Base-by-base conservation (phyloP, 2,888 invertebrate species). In the Buathra laborator region DNA sequence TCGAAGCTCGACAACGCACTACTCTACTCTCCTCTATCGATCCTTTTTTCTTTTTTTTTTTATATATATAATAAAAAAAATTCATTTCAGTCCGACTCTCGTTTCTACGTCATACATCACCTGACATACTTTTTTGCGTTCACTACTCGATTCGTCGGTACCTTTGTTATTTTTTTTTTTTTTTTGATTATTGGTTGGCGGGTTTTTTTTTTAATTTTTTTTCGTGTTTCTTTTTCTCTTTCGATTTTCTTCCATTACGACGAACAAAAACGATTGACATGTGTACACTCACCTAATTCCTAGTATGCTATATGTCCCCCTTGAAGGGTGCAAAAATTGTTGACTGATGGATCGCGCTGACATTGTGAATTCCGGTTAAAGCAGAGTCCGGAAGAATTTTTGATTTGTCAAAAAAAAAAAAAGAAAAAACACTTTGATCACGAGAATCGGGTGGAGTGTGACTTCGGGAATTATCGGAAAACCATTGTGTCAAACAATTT, bases 1-100 rank as follows among this genome's bases (percentile, higher is more conserved):
- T 48, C 7, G 48, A 77, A 67, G 37, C 56, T 46, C 59, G 75
- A 81, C 74, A 68, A 81, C 66, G 19, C 64, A 64, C 77, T 37
- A 29, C 75, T 64, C 64, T 53, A 19, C 70, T 24, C 72, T 59
- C 48, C 24, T 67, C 37, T 37, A 37, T 37, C 37, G 37, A 37
- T 37, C 59, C 37, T 14, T 24, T 46, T 16, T 75, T 74, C 46
- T 14, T 81, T 12, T 10, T 29, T 66, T 14, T 71, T 37, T 66
- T 83, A 56, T 51, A 7, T 46, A 24, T 37, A 66, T 14, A 72
- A 68, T 82, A 37, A 37, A 37, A 37, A 37, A 37, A 37, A 37
- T 37, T 37, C 48, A 59, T 43, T 51, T 66, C 29, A 29, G n/a
- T 16, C 68, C 66, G 3, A 16, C 82, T 16, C 14, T 44, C 74